Base-by-base conservation (phyloP, 2,797 vertebrate genomes). In the Percopsis omiscomaycus region DNA sequence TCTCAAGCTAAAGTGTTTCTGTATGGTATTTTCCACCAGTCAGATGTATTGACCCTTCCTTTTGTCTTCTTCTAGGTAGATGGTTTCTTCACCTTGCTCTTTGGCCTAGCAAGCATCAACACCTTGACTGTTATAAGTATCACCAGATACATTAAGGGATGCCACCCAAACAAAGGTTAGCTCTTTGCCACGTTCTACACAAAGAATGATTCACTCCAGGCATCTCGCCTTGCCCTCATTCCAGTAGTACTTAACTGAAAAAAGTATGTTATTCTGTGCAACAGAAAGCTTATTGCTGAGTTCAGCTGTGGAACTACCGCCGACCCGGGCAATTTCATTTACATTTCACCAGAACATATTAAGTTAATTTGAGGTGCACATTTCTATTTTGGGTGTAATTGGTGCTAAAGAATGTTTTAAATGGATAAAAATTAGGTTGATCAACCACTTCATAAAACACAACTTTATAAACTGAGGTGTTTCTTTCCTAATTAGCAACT, bases 61-160 rank as follows among this genome's bases (percentile, higher is more conserved):
- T 45, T 3, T 64, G 45, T 72, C 60, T 75, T 22, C 77, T 75
- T 88, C 57, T 83, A 96, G 95, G 75, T 96, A 55, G 95, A 95
- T 32, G 95, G 95, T 2, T 96, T 96, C 87, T 90, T 95, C 70
- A 96, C 95, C 0, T 83, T 96, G 64, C 91, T 96, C 4, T 96
- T 96, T 59, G 95, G 95, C 52, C 90, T 97, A 2, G 90, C 92
- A 4, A 96, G 95, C 86, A 95, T 96, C 88, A 95, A 95, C 84
- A 97, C 95, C 10, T 87, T 96, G 62, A 95, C 95, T 0, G 93
- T 96, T 50, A 95, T 96, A 88, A 97, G 95, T 50, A 73, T 97
- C 81, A 95, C 93, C 55, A 91, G 95, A 71, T 94, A 95, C 75
- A 93, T 94, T 82, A 94, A 94, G 79, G 92, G 92, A 69, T 95